phyloP scores from a whole-genome alignment of 2,888 invertebrate genomes.

The Cyrtodaria siliqua region DNA sequence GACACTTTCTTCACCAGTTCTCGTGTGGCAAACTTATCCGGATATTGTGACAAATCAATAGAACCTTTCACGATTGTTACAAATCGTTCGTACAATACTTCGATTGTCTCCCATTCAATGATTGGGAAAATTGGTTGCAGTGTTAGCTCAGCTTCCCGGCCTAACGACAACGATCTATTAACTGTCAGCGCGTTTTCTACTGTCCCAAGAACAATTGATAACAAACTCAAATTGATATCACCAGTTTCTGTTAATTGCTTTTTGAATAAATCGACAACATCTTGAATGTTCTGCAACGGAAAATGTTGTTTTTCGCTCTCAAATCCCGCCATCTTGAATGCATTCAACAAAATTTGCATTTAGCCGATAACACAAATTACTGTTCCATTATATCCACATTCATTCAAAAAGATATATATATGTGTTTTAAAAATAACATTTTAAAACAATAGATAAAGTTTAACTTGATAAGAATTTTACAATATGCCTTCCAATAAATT shows the following conservation, averaged over 20 bases:
- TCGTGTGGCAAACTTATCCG: slow-evolving; percentile 88
- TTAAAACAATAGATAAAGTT: too few species aligned
- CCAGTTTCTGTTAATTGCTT: slow-evolving; percentile 89
- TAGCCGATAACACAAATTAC: slow-evolving; percentile 21
- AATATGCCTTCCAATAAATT: too few species aligned
- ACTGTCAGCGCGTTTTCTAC: slow-evolving; percentile 95
- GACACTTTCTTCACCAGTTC: slow-evolving; percentile 97
- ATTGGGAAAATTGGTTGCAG: slow-evolving; percentile 87
- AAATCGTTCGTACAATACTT: slow-evolving; percentile 94
- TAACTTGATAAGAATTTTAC: too few species aligned
- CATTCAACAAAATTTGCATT: slow-evolving; percentile 57
- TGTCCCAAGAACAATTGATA: slow-evolving; percentile 96
- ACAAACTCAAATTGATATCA: slow-evolving; percentile 93
- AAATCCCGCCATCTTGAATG: slow-evolving; percentile 86
- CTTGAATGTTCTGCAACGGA: slow-evolving; percentile 91
- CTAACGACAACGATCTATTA: slow-evolving; percentile 75
- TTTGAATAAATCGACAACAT: slow-evolving; percentile 92
- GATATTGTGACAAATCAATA: slow-evolving; percentile 89
- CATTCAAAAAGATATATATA: too few species aligned
- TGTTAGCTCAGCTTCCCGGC: slow-evolving; percentile 70
- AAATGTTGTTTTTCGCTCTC: slow-evolving; percentile 91
- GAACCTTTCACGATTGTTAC: slow-evolving; percentile 92
- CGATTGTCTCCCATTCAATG: slow-evolving; percentile 93
- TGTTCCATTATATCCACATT: too few species aligned
- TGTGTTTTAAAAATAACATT: too few species aligned